These are phyloP conservation scores for Blera fallax DNA, from an alignment of 2,888 invertebrate species.

Conservation along the genomic window DNA sequence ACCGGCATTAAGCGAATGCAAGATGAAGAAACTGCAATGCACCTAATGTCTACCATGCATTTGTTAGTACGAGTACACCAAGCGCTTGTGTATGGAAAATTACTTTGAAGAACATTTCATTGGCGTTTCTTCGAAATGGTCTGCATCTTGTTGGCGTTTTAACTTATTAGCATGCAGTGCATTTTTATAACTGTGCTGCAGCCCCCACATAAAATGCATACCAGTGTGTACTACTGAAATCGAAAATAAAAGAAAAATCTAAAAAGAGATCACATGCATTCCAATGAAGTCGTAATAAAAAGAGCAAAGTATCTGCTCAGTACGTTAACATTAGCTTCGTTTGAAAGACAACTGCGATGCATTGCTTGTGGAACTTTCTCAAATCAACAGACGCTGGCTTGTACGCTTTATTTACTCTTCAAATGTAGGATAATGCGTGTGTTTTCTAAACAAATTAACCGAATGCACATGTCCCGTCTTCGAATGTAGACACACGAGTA, in stretches of 20 bases:
- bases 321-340: slow-evolving; percentile 33
- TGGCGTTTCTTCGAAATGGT: slow-evolving; percentile 51
- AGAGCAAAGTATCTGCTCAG: slow-evolving; percentile 38
- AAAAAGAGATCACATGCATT: slow-evolving; percentile 59
- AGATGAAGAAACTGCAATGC: slow-evolving; percentile 42
- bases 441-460: slow-evolving; percentile 69
- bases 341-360: neutral
- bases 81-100: slow-evolving; percentile 59
- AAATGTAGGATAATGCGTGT: slow-evolving; percentile 64
- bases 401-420: slow-evolving; percentile 49
- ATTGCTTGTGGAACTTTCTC: slow-evolving; percentile 38
- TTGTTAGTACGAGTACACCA: slow-evolving; percentile 14
- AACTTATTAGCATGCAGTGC: slow-evolving; percentile 67
- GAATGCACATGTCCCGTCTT: slow-evolving; percentile 40
- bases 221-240: slow-evolving; percentile 21
- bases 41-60: slow-evolving; percentile 52
- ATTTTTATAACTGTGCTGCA: slow-evolving; percentile 59
- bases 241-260: slow-evolving; percentile 28
- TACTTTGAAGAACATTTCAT: slow-evolving; percentile 60
- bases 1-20: slow-evolving; percentile 52
- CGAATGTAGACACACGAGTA: neutral
- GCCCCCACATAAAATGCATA: slow-evolving; percentile 27
- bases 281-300: slow-evolving; percentile 57
- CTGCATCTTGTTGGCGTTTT: slow-evolving; percentile 34
- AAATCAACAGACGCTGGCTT: slow-evolving; percentile 8